These are phyloP conservation scores for Choreutis nemorana DNA, from an alignment of 2,888 invertebrate species.

Conservation along the genomic window DNA sequence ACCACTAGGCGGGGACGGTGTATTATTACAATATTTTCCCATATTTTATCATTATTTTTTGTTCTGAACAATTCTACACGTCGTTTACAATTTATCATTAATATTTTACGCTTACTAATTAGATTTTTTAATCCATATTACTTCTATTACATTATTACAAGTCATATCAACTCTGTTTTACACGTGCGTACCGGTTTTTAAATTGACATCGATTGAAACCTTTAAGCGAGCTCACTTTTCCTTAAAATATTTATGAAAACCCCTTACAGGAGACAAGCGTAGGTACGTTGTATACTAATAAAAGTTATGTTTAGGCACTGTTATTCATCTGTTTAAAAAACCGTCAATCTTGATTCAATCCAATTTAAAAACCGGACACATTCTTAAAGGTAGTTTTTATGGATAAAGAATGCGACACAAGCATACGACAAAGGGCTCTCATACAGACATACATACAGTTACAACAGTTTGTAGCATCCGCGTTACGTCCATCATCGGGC, in stretches of 20 bases:
- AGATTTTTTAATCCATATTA: constrained; percentile 25
- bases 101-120: constrained; percentile 56
- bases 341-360: constrained; percentile 3
- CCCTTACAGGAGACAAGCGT: no score
- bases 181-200: no score
- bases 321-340: no score
- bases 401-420: constrained; percentile 37
- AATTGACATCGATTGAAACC: no score
- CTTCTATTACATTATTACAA: constrained; percentile 1
- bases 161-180: no score
- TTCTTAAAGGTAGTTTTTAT: constrained; percentile 23
- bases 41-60: constrained; percentile 13
- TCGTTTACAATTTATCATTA: constrained; percentile 37
- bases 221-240: no score
- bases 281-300: no score
- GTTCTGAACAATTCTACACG: constrained; percentile 26
- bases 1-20: constrained; percentile 21
- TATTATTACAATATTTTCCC: constrained; percentile 7
- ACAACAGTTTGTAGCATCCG: constrained; percentile 9
- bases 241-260: no score
- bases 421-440: constrained; percentile 23
- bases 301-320: no score
- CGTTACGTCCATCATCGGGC: constrained; percentile 12
- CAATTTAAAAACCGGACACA: constrained; percentile 19
- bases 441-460: constrained; percentile 14